Conservation (phyloP, 1,140 invertebrate species). For the Sitodiplosis mosellana region DNA sequence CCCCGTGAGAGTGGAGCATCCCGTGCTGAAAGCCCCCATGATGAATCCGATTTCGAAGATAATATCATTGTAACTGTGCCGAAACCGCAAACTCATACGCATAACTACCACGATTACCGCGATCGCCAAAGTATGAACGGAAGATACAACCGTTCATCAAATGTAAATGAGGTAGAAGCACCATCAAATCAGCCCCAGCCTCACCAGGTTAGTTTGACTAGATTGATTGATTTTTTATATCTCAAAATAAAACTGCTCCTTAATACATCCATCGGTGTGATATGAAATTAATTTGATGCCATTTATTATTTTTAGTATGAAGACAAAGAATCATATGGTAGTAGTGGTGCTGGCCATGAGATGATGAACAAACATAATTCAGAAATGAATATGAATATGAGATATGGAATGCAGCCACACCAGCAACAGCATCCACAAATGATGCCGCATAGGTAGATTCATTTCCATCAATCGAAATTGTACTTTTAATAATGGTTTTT, state of each 20-base stretch:
- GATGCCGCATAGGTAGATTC: no score
- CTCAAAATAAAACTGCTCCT: background rate
- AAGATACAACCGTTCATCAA: slow-evolving; percentile 1
- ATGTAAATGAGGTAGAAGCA: background rate
- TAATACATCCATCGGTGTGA: no score
- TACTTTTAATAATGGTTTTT: no score
- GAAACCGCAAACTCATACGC: slow-evolving; percentile 15
- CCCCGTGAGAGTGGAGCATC: background rate
- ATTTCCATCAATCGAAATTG: no score
- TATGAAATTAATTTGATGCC: no score
- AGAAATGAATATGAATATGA: slow-evolving; percentile 3
- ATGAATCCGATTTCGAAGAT: slow-evolving; percentile 34
- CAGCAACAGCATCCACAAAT: background rate
- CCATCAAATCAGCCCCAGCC: background rate
- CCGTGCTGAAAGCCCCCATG: slow-evolving; percentile 7
- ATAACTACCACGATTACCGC: slow-evolving; percentile 9
- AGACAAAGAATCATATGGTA: no score
- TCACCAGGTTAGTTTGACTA: background rate
- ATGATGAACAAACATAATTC: slow-evolving; percentile 9
- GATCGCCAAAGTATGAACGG: slow-evolving; percentile 6
- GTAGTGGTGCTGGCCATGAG: no score
- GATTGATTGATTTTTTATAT: no score
- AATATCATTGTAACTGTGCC: slow-evolving; percentile 36
- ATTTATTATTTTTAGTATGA: no score
- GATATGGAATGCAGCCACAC: slow-evolving; percentile 4